Evolutionary conservation across 2,113 vertebrate genomes (phyloP).

Genomic region (Ammodramus savannarum): DNA sequence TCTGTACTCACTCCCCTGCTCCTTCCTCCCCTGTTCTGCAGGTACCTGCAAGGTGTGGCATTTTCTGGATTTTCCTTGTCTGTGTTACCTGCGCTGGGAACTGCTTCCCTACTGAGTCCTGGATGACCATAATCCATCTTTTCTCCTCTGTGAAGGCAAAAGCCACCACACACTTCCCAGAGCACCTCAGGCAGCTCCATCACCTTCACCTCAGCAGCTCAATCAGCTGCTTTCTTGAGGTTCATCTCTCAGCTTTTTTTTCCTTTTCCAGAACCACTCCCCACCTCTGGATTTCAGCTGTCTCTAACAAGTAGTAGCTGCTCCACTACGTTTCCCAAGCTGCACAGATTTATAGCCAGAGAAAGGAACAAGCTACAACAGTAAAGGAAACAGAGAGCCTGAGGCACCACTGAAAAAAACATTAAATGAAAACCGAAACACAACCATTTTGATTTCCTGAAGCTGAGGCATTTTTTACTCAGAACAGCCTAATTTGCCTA

Average conservation of each 20-base stretch:
- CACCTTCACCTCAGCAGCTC: neutral
- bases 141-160: neutral
- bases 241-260: neutral
- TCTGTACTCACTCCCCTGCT: neutral
- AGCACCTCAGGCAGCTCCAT: neutral
- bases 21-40: neutral
- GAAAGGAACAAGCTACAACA: neutral
- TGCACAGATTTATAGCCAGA: neutral
- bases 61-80: neutral
- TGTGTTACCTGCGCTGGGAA: neutral
- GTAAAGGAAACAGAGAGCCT: neutral
- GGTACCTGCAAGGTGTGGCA: accelerated
- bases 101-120: neutral
- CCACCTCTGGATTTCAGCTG: neutral
- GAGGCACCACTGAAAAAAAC: neutral
- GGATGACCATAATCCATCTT: neutral
- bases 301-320: accelerated
- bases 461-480: neutral
- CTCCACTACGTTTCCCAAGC: neutral
- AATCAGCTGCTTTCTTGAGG: neutral
- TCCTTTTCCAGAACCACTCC: neutral
- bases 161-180: neutral
- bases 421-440: neutral
- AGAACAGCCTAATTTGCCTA: neutral
- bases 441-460: neutral